These are phyloP conservation scores for Nycteola revayana DNA, from an alignment of 2,888 invertebrate genomes.

Conservation along the genomic window DNA sequence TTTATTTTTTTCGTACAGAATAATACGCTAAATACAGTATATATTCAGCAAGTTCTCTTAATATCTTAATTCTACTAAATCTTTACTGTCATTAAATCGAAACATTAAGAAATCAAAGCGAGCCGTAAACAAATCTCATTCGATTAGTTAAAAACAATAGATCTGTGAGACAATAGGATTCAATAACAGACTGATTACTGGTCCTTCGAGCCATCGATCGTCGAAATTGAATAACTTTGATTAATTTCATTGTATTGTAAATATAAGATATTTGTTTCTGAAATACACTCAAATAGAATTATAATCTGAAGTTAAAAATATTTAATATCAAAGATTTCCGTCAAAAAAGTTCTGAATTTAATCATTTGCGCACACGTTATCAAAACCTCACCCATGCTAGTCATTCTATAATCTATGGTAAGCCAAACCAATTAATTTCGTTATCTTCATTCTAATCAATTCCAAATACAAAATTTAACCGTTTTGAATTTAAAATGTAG, in stretches of 20 bases:
- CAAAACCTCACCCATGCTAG: too few relatives aligned
- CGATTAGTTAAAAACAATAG: conserved; percentile 43
- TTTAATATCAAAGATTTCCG: too few relatives aligned
- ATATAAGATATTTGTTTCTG: not conserved
- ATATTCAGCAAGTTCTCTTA: too few relatives aligned
- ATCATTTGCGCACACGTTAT: too few relatives aligned
- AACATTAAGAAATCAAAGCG: conserved; percentile 20
- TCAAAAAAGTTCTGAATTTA: too few relatives aligned
- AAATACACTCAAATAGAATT: too few relatives aligned
- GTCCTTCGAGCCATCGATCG: conserved; percentile 48
- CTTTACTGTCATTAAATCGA: not conserved
- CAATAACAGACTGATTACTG: conserved; percentile 32
- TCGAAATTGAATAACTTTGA: conserved; percentile 27
- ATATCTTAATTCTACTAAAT: too few relatives aligned
- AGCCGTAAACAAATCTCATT: conserved; percentile 43
- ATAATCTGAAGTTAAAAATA: too few relatives aligned
- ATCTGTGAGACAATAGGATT: conserved; percentile 32
- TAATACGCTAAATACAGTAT: too few relatives aligned
- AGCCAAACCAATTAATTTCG: too few relatives aligned
- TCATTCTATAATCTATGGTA: too few relatives aligned
- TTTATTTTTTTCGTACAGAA: too few relatives aligned
- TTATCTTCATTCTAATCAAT: not conserved
- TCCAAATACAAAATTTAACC: not conserved
- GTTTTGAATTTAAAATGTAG: not conserved
- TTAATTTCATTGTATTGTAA: conserved; percentile 17